A percentile compares a stretch with the other conserved stretches of the same genome.
These are phyloP conservation scores for Brachyhypopomus occidentalis DNA, from an alignment of 2,113 vertebrate genomes.

Conservation along the genomic window DNA sequence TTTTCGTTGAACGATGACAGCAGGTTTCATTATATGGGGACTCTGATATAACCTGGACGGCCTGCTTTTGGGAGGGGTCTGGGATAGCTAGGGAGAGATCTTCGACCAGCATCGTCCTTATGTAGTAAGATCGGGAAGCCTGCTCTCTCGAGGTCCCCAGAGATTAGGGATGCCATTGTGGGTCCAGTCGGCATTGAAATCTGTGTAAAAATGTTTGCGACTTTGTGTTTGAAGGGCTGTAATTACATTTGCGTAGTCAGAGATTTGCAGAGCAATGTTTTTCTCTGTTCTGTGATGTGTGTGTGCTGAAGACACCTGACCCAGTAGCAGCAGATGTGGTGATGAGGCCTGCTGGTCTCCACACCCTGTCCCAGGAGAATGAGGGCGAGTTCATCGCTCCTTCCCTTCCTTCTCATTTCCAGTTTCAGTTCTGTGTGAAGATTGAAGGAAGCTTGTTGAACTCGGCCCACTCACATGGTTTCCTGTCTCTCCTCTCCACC, in stretches of 20 bases:
- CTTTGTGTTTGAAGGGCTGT: no score
- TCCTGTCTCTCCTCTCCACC: neutral
- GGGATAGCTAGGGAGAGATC: neutral
- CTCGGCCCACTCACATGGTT: neutral
- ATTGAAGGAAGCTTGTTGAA: neutral
- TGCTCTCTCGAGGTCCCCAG: neutral
- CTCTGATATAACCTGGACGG: constrained; percentile 19
- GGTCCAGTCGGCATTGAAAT: neutral
- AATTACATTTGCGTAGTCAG: no score
- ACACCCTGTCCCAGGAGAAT: neutral
- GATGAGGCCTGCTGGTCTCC: neutral
- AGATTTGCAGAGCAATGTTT: no score
- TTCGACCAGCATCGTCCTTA: neutral
- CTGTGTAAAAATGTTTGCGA: no score
- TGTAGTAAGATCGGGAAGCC: constrained; percentile 19
- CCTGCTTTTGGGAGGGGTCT: neutral
- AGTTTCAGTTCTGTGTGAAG: constrained; percentile 24
- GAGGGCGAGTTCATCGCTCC: neutral
- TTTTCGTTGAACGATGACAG: neutral
- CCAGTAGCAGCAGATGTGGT: no score
- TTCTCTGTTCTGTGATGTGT: no score
- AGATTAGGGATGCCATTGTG: neutral
- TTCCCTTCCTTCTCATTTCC: neutral
- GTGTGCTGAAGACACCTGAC: no score
- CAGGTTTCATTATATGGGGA: neutral